Percentiles rank a stretch among this genome's conserved stretches.
These are phyloP conservation scores for Charanyca ferruginea DNA, from an alignment of 2,888 invertebrate genomes.

Conservation along the genomic window DNA sequence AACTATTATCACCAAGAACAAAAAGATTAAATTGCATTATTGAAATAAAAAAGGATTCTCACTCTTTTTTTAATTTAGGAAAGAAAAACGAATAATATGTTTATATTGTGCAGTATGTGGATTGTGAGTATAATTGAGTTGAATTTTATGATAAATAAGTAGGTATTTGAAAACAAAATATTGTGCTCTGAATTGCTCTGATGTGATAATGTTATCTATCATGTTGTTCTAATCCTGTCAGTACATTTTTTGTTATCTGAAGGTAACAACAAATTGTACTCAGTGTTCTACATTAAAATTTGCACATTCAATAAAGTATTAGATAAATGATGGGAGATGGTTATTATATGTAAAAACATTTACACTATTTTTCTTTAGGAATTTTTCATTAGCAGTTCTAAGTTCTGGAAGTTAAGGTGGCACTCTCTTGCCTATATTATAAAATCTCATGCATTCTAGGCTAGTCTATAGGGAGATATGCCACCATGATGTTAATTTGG, in stretches of 20 bases:
- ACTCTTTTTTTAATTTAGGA: too few species aligned
- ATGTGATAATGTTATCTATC: constrained; percentile 31
- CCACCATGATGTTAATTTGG: too few species aligned
- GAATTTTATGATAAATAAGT: background rate
- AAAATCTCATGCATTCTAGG: too few species aligned
- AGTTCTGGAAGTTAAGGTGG: too few species aligned
- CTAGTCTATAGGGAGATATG: too few species aligned
- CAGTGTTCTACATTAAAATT: background rate
- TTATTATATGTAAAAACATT: too few species aligned
- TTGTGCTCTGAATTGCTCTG: background rate
- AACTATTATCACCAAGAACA: background rate
- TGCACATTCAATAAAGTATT: too few species aligned
- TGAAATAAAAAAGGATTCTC: background rate
- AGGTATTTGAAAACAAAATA: background rate
- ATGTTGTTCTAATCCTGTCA: constrained; percentile 11
- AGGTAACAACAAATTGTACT: background rate
- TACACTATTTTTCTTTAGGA: too few species aligned
- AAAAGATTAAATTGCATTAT: background rate
- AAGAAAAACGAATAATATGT: background rate
- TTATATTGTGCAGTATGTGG: too few species aligned
- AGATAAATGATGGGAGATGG: too few species aligned
- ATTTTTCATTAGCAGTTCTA: too few species aligned
- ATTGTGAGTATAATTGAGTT: background rate
- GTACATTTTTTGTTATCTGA: background rate
- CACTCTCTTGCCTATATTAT: too few species aligned